phyloP scores from a whole-genome alignment of 2,888 invertebrate species.

The Netelia virgata region DNA sequence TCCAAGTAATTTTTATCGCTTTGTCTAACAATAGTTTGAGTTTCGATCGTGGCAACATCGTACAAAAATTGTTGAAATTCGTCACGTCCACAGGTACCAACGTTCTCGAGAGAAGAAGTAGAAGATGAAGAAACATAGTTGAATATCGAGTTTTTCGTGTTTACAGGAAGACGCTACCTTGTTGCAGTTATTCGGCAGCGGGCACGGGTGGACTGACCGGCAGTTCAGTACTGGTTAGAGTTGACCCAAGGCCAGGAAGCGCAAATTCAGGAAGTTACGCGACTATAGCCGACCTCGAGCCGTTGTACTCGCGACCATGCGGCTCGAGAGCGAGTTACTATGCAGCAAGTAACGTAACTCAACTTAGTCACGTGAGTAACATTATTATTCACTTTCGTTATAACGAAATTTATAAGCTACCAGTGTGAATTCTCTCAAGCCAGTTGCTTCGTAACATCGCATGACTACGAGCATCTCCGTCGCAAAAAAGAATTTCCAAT shows the following conservation, averaged over 20 bases:
- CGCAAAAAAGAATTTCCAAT: no score
- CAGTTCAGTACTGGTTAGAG: constrained; percentile 89
- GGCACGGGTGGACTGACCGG: constrained; percentile 91
- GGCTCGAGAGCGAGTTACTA: constrained; percentile 90
- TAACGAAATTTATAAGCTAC: constrained; percentile 27
- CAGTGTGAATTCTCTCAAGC: constrained; percentile 20
- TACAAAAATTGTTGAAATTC: background rate
- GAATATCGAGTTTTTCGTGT: constrained; percentile 50
- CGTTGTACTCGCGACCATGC: constrained; percentile 85
- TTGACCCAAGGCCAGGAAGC: constrained; percentile 91
- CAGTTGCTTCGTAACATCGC: background rate
- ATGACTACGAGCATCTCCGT: background rate
- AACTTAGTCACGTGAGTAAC: constrained; percentile 88
- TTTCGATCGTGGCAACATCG: constrained; percentile 47
- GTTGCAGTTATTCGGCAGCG: constrained; percentile 91
- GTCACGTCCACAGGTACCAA: background rate
- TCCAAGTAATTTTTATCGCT: constrained; percentile 6
- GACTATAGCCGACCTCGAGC: constrained; percentile 92
- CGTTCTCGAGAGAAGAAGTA: background rate
- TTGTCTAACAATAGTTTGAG: background rate
- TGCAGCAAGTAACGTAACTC: constrained; percentile 92
- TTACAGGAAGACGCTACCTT: constrained; percentile 83
- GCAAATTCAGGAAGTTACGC: constrained; percentile 93
- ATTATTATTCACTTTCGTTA: constrained; percentile 30
- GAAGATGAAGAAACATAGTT: constrained; percentile 11